Base-by-base conservation (phyloP, 2,888 invertebrate genomes). In the Drosophila kanekoi region DNA sequence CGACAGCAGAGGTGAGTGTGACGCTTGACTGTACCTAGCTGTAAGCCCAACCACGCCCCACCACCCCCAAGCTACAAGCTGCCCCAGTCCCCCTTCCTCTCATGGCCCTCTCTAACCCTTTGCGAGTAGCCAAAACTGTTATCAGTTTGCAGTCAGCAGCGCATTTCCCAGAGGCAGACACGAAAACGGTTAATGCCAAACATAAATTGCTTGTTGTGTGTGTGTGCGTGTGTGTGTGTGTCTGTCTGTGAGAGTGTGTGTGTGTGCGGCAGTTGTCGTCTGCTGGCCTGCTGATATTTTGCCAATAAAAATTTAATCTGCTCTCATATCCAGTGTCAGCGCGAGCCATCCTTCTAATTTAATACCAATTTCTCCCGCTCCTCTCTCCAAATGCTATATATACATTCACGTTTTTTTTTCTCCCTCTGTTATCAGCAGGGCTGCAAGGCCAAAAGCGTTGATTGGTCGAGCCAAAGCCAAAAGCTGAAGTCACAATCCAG, bases 1-100 rank as follows among this genome's bases (percentile, higher is more conserved):
- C 79, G 92, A 92, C 89, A 91, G 91, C 88, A 90, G 91, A 91
- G 92, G 92, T 92, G 79, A 89, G 91, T 90, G 62, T 90, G 62
- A 48, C 16, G 35, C 32, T 51, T 11, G 16, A 48, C 47, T 52
- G 33, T 43, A 32, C 8, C 28, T 41, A 11, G 14, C 10, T 11
- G 3, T 38, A 35, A 0, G n/a, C 4, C 51, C 13, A 33, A 8
- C 10, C 40, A 14, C 23, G 14, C 40, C 9, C 8, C 16, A 14
- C 18, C n/a, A 10, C 16, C 5, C 52, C 51, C 2, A 10, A 18
- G 48, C 37, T 16, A 33, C 35, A 14, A 28, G 14, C 4, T 28
- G 28, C 32, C 20, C 32, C 20, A 28, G 13, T 18, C 3, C 23
- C 5, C 14, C 10, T 11, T 18, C 18, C 11, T 18, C 18, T 5